A percentile compares a stretch with the other conserved stretches of the same genome.
Conservation (phyloP, 2,888 invertebrate species). For the Rhagonycha lutea region DNA sequence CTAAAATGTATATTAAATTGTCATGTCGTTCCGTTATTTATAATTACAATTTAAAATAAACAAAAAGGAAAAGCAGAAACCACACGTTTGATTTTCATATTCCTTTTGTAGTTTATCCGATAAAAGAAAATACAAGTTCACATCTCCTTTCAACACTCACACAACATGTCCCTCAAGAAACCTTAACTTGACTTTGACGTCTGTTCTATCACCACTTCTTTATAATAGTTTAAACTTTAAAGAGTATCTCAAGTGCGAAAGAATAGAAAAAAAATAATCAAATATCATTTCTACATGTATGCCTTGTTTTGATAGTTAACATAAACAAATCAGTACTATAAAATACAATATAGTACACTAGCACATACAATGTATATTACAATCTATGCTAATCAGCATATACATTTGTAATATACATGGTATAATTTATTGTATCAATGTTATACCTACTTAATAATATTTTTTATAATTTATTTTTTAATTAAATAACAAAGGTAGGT, state of each 20-base stretch:
- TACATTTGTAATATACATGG: too few species aligned
- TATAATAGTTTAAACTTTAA: constrained; percentile 20
- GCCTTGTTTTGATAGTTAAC: too few species aligned
- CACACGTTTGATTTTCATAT: constrained; percentile 24
- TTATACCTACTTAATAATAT: too few species aligned
- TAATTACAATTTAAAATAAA: neutral
- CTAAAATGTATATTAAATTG: constrained; percentile 18
- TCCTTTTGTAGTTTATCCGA: constrained; percentile 29
- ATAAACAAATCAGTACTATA: too few species aligned
- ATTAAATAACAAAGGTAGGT: neutral
- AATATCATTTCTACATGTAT: too few species aligned
- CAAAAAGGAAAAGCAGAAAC: neutral
- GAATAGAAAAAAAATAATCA: constrained; percentile 3
- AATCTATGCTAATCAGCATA: too few species aligned
- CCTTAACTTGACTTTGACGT: constrained; percentile 21
- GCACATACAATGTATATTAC: too few species aligned
- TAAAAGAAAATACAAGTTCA: constrained; percentile 26
- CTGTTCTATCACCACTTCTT: constrained; percentile 13
- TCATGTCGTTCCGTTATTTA: constrained; percentile 16
- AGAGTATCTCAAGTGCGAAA: constrained; percentile 7
- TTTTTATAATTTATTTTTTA: too few species aligned
- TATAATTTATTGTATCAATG: too few species aligned
- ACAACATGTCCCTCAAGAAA: constrained; percentile 15
- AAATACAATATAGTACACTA: too few species aligned
- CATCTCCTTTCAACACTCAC: constrained; percentile 19